Evolutionary conservation across 2,888 invertebrate species (phyloP).

Genomic region (Watsonalla cultraria): DNA sequence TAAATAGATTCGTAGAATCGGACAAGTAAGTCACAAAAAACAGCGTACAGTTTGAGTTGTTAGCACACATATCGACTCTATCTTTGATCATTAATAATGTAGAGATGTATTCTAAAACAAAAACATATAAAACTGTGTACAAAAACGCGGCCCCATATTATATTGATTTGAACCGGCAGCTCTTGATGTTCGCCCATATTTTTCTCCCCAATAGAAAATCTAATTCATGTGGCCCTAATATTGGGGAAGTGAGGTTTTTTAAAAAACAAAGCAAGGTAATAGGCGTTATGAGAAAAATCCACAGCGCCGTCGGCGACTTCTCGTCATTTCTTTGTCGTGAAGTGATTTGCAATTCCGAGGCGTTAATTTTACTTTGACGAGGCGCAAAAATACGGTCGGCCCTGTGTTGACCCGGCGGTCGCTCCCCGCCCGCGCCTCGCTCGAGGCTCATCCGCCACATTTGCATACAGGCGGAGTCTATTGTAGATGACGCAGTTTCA

Average conservation of each 20-base stretch:
- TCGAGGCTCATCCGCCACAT: constrained; percentile 56
- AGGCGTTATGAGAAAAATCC: constrained; percentile 68
- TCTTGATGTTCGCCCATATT: constrained; percentile 26
- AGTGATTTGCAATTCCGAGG: constrained; percentile 75
- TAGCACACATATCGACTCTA: neutral
- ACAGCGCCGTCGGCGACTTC: constrained; percentile 52
- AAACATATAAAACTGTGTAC: constrained; percentile 13
- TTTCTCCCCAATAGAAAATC: constrained; percentile 42
- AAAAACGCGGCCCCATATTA: constrained; percentile 33
- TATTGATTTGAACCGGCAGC: constrained; percentile 38
- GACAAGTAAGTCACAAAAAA: neutral
- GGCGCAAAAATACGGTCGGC: constrained; percentile 66
- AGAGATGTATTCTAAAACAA: constrained; percentile 1
- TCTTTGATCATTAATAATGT: neutral
- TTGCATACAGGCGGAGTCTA: constrained; percentile 71
- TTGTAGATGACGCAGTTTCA: constrained; percentile 52
- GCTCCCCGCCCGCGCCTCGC: constrained; percentile 23
- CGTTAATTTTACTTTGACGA: constrained; percentile 76
- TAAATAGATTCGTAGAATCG: neutral
- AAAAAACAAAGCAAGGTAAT: constrained; percentile 53
- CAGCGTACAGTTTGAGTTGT: neutral
- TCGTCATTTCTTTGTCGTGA: constrained; percentile 69
- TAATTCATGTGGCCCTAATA: constrained; percentile 45
- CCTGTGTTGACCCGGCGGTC: constrained; percentile 41
- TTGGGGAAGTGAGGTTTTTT: constrained; percentile 32